Percentiles rank a stretch among this genome's conserved stretches.
Conservation (phyloP, 2,888 invertebrate genomes). For the Schizotus pectinicornis region DNA sequence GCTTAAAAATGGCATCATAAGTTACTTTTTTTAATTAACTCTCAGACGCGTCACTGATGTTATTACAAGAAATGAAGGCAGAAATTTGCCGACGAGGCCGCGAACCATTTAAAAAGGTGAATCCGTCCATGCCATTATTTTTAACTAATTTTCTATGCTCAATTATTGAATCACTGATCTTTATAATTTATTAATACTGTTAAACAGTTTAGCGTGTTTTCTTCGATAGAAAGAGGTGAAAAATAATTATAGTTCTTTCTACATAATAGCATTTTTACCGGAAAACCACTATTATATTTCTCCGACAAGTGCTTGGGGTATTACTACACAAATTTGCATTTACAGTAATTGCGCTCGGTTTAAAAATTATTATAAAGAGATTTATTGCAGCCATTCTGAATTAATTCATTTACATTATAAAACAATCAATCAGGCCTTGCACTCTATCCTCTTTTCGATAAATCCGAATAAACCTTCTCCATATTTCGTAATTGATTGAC, state of each 20-base stretch:
- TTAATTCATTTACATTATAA: constrained; percentile 26
- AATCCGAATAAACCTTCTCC: constrained; percentile 23
- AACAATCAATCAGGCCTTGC: constrained; percentile 24
- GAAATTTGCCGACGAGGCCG: constrained; percentile 22
- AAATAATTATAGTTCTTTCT: constrained; percentile 39
- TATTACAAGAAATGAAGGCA: constrained; percentile 35
- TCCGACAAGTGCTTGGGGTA: constrained; percentile 18
- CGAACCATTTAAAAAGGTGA: constrained; percentile 25
- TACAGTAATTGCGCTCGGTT: constrained; percentile 20
- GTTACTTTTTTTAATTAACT: constrained; percentile 39
- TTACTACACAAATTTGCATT: constrained; percentile 22
- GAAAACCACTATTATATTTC: constrained; percentile 33
- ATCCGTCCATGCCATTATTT: constrained; percentile 30
- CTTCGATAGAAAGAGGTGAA: constrained; percentile 36
- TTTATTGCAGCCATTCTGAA: constrained; percentile 18
- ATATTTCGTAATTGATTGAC: constrained; percentile 28
- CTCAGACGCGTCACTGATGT: constrained; percentile 29
- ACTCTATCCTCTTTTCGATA: constrained; percentile 23
- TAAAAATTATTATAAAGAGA: constrained; percentile 21
- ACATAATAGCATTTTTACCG: constrained; percentile 36
- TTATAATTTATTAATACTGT: constrained; percentile 31
- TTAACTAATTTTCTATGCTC: constrained; percentile 31
- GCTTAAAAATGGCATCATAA: constrained; percentile 35
- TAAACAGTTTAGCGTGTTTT: constrained; percentile 29
- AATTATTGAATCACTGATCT: constrained; percentile 40